A percentile compares a stretch with the other conserved stretches of the same genome.
These are phyloP conservation scores for Heloderma charlesbogerti DNA, from an alignment of 2,113 vertebrate genomes.

Conservation along the genomic window DNA sequence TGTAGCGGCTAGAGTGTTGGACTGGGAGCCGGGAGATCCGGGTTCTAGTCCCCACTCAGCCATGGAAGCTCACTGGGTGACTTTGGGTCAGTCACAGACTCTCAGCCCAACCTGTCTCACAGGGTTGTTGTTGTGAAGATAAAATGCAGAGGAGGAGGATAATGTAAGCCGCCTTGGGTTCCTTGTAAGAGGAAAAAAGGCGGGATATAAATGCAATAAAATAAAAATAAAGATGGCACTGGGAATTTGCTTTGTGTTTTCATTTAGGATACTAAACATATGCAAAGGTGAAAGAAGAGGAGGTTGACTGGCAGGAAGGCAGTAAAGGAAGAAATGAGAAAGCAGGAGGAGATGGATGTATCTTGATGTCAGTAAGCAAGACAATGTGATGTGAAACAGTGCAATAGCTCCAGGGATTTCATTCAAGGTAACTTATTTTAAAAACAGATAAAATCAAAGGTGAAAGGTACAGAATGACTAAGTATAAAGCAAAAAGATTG, in stretches of 20 bases:
- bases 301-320: background rate
- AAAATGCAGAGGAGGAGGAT: no score
- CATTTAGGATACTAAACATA: background rate
- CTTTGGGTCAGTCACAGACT: no score
- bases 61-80: no score
- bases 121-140: no score
- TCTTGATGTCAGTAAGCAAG: background rate
- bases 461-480: background rate
- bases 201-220: no score
- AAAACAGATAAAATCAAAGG: background rate
- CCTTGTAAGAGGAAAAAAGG: no score
- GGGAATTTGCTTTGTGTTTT: background rate
- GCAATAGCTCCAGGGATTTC: background rate
- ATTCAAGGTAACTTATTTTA: background rate
- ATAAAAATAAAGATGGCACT: background rate
- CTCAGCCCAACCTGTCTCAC: no score
- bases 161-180: no score
- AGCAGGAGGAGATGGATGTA: background rate
- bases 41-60: no score
- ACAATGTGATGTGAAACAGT: background rate
- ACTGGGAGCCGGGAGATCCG: no score
- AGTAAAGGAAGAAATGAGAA: background rate
- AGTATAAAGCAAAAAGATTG: background rate
- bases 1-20: no score
- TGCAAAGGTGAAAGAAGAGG: background rate